These are phyloP conservation scores for Ailurus styani DNA, from an alignment of 2,113 vertebrate genomes.

Conservation along the genomic window DNA sequence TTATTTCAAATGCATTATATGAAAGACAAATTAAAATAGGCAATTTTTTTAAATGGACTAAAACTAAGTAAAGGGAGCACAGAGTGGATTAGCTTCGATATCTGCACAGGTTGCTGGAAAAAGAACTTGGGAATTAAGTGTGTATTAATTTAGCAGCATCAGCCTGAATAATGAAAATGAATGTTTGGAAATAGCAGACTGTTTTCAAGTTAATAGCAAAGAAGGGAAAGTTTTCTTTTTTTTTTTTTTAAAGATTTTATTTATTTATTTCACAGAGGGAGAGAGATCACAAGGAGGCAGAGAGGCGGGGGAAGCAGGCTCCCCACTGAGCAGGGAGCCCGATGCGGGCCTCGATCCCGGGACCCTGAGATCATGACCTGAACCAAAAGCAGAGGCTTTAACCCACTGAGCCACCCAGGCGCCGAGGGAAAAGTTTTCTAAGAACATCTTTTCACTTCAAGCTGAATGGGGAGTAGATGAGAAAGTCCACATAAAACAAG, in stretches of 20 bases:
- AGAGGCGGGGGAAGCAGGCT: too few species aligned
- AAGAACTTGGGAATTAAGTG: background rate
- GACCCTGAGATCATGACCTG: too few species aligned
- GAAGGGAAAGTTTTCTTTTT: too few species aligned
- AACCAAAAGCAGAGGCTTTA: too few species aligned
- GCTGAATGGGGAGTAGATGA: background rate
- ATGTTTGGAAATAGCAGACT: slow-evolving; percentile 28
- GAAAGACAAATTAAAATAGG: slow-evolving; percentile 54
- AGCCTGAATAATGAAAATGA: background rate
- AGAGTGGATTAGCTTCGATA: background rate
- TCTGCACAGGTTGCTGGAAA: background rate
- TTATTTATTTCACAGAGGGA: too few species aligned
- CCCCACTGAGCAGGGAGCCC: too few species aligned
- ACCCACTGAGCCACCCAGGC: too few species aligned
- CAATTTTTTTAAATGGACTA: background rate
- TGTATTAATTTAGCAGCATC: slow-evolving; percentile 5
- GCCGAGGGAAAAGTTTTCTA: background rate
- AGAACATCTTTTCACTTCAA: slow-evolving; percentile 1
- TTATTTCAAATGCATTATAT: slow-evolving; percentile 29
- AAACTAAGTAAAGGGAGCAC: background rate
- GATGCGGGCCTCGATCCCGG: too few species aligned
- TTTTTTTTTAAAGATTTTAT: too few species aligned
- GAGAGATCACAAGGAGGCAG: too few species aligned
- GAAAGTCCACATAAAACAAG: background rate
- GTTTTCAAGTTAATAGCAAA: slow-evolving; percentile 18